Conservation (phyloP, 2,888 invertebrate genomes). For the Rhogogaster chlorosoma region DNA sequence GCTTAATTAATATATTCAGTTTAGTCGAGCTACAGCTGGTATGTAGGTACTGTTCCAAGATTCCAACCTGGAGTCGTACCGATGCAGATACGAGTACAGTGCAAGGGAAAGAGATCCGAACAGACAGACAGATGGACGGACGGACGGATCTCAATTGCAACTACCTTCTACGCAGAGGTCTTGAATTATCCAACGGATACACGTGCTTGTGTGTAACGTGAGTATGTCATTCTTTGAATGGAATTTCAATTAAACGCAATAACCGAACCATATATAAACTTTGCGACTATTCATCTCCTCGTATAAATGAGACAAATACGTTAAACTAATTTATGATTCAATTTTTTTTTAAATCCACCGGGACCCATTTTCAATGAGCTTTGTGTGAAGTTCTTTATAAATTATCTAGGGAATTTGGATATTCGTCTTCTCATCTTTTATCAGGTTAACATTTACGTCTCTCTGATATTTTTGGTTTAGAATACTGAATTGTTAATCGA, state of each 20-base stretch:
- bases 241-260: constrained; percentile 30
- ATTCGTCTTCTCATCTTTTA: neutral
- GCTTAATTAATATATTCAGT: constrained; percentile 40
- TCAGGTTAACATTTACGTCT: neutral
- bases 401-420: neutral
- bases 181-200: constrained; percentile 33
- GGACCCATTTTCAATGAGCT: too few species aligned
- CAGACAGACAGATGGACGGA: neutral
- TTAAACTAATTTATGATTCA: neutral
- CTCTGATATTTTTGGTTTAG: neutral
- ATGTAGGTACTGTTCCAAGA: constrained; percentile 38
- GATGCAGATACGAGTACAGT: constrained; percentile 22
- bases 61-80: constrained; percentile 6
- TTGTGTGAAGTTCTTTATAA: too few species aligned
- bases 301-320: neutral
- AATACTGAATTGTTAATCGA: neutral
- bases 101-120: constrained; percentile 14
- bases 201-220: constrained; percentile 18
- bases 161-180: constrained; percentile 39
- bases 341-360: too few species aligned
- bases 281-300: neutral
- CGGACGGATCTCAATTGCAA: constrained; percentile 38
- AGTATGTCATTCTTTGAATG: constrained; percentile 18
- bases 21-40: constrained; percentile 14
- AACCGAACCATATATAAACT: neutral